Conservation (phyloP, 2,888 invertebrate genomes). For the Coelinius sp. region DNA sequence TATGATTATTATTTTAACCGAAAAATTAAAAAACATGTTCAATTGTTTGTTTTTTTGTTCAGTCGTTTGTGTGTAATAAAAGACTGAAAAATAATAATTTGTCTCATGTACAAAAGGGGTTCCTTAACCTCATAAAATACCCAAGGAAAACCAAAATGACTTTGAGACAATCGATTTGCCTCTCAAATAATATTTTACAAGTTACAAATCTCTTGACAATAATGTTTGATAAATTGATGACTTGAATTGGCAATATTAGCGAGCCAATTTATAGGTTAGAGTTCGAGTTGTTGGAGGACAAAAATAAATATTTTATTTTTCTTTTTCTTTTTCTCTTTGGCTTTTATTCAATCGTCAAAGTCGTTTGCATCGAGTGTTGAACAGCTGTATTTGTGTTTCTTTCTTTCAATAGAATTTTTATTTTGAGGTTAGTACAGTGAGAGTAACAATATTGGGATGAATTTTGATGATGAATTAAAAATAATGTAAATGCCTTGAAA, state of each 20-base stretch:
- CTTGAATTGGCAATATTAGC: not conserved
- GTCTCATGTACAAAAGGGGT: not conserved
- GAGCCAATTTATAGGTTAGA: not conserved
- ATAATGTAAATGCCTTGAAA: conserved; percentile 1
- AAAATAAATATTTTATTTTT: conserved; percentile 9
- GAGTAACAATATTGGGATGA: not conserved
- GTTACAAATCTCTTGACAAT: not conserved
- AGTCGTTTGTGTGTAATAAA: too few relatives aligned
- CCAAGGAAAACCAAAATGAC: not conserved
- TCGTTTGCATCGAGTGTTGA: not conserved
- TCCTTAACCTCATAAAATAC: not conserved
- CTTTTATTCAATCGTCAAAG: not conserved
- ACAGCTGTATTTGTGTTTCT: conserved; percentile 16
- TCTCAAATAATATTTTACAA: not conserved
- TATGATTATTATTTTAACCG: too few relatives aligned
- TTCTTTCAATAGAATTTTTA: too few relatives aligned
- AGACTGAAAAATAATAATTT: too few relatives aligned
- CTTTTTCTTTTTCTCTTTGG: not conserved
- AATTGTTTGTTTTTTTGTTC: too few relatives aligned
- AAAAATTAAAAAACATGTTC: too few relatives aligned
- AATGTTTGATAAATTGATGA: not conserved
- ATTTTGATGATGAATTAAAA: not conserved
- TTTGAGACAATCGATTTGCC: conserved; percentile 8
- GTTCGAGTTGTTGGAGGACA: not conserved
- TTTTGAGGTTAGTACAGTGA: too few relatives aligned